Percentiles rank a stretch among this genome's conserved stretches.
phyloP scores from a whole-genome alignment of 2,797 vertebrate species.

The Gallinago nigripennis region DNA sequence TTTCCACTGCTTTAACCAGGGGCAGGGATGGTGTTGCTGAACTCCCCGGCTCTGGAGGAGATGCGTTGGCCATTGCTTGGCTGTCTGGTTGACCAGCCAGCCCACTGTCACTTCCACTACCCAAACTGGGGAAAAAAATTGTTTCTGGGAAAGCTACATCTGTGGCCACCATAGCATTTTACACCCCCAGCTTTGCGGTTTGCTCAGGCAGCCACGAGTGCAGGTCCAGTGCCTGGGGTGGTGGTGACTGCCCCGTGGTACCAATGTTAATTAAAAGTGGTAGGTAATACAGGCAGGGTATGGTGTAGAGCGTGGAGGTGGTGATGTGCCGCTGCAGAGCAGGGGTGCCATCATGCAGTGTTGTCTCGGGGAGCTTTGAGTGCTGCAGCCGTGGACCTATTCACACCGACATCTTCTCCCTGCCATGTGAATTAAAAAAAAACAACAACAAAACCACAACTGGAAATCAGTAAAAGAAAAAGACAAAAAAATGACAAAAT shows the following conservation, averaged over 20 bases:
- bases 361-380: neutral
- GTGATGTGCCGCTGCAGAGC: neutral
- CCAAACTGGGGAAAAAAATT: neutral
- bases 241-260: neutral
- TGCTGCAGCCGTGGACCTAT: fast-evolving
- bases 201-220: neutral
- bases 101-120: neutral
- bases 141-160: neutral
- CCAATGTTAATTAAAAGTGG: fast-evolving
- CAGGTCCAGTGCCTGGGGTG: neutral
- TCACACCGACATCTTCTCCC: neutral
- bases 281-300: fast-evolving
- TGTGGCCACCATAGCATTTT: neutral
- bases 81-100: neutral
- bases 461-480: too few species aligned
- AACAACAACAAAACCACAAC: too few species aligned
- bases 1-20: neutral
- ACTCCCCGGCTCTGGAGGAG: neutral
- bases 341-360: fast-evolving
- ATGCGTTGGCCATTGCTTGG: fast-evolving
- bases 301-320: fast-evolving
- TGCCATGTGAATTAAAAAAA: neutral
- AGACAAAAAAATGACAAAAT: neutral
- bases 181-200: neutral
- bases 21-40: neutral